phyloP scores from a whole-genome alignment of 53 echinoderm and acorn worm species.

The Arbacia lixula region DNA sequence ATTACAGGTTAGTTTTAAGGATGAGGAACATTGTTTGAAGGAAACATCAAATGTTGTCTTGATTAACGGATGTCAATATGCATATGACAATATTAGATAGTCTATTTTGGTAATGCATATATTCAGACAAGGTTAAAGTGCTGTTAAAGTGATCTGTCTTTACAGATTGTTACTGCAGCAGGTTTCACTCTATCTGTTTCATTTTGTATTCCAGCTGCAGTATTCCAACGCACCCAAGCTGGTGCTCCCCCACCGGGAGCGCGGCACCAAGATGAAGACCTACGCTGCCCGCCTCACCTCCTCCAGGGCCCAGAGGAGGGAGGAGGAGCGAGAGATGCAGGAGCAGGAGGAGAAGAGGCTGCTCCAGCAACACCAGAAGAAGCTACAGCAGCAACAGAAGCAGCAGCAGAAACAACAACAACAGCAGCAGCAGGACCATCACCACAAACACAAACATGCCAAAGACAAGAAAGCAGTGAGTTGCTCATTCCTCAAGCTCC shows the following conservation, averaged over 20 bases:
- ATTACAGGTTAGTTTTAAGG: no score
- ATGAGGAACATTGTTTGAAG: no score
- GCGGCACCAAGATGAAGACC: slow-evolving; percentile 94
- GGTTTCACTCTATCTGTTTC: no score
- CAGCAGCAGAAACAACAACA: slow-evolving; percentile 15
- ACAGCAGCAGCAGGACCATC: slow-evolving; percentile 2
- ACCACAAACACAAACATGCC: slow-evolving; percentile 43
- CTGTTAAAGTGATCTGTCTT: no score
- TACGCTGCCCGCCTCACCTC: slow-evolving; percentile 86
- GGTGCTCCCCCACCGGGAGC: slow-evolving; percentile 87
- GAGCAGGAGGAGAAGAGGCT: slow-evolving; percentile 34
- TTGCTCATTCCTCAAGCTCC: no score
- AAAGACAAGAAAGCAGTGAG: slow-evolving; percentile 49
- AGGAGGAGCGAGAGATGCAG: slow-evolving; percentile 47
- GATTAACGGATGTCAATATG: no score
- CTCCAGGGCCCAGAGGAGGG: slow-evolving; percentile 72
- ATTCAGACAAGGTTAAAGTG: no score
- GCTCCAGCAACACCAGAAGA: slow-evolving; percentile 30
- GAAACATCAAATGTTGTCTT: no score
- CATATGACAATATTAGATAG: no score
- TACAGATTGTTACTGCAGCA: no score
- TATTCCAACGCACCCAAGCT: slow-evolving; percentile 87
- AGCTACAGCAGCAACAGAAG: slow-evolving; percentile 14
- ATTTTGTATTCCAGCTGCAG: slow-evolving; percentile 6
- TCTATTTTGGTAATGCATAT: no score